Evolutionary conservation across 2,888 invertebrate genomes (phyloP).

Genomic region (Dinocampus coccinellae): DNA sequence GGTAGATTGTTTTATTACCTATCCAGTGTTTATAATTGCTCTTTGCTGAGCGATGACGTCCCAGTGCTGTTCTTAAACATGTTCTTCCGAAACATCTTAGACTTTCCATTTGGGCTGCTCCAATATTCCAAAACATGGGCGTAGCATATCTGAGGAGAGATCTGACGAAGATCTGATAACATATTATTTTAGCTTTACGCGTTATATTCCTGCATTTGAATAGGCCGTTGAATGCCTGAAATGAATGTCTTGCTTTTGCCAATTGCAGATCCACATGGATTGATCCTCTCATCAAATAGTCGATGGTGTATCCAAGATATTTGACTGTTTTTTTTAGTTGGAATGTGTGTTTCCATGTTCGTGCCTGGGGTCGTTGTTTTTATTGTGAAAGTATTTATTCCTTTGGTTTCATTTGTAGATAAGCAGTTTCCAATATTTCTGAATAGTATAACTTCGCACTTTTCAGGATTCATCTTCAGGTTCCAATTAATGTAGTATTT

Average conservation of each 20-base stretch:
- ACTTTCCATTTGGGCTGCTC: conserved; percentile 8
- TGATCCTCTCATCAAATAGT: not conserved
- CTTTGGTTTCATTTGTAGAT: conserved; percentile 22
- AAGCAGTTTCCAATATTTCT: no score
- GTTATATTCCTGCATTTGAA: not conserved
- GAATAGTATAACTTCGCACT: conserved; percentile 45
- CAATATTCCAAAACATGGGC: conserved; percentile 8
- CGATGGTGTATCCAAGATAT: conserved; percentile 13
- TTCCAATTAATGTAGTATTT: conserved; percentile 37
- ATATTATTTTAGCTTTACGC: conserved; percentile 2
- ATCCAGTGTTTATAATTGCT: no score
- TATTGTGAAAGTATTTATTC: not conserved
- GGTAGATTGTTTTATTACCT: no score
- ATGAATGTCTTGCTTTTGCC: not conserved
- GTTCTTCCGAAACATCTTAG: conserved; percentile 6
- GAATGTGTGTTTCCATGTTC: not conserved
- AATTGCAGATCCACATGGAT: not conserved
- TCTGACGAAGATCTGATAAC: conserved; percentile 8
- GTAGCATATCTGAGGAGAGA: conserved; percentile 13
- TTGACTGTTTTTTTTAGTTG: not conserved
- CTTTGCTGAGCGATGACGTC: no score
- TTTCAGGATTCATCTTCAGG: conserved; percentile 36
- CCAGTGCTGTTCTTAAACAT: not conserved
- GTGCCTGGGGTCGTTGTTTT: conserved; percentile 6
- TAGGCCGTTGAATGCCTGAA: not conserved